Evolutionary conservation across 2,113 vertebrate species (phyloP), one percentile per base, ranked within the genome.

Genomic region (Malurus cyaneus): DNA sequence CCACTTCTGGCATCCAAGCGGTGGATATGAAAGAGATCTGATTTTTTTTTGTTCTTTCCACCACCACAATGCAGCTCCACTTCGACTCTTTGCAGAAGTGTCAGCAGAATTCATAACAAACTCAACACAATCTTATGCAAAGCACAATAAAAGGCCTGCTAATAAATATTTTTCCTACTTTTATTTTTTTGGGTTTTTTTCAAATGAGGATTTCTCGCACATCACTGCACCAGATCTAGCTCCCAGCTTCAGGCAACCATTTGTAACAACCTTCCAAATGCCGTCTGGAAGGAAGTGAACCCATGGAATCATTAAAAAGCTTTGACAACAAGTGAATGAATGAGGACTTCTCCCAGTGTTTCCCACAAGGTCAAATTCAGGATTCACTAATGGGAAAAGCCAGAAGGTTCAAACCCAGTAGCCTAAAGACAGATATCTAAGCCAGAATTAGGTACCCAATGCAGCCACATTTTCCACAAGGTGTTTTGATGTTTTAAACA

Each of bases 1-100:
- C 66, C 85, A 85, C 88, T 95, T 97, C 96, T 97, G 95, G 87
- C 92, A 95, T 96, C 96, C 92, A 96, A 78, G 59, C 46, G 87
- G 60, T 77, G 49, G 79, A 93, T 92, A 93, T 91, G 82, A 95
- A 98, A 95, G 79, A 95, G 85, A 93, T 80, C 93, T 95, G 89
- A 88, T 50, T 41, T 88, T 78, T 86, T 86, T 70, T 42, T n/a
- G n/a, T 86, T 84, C 72, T 44, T 44, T 44, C 82, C 53, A 71
- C 52, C 42, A 90, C 60, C 52, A 95, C 82, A 88, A 82, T 69
- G 57, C 69, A 92, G 52, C 29, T 59, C 79, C 31, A 13, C 74
- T 96, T 92, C 32, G 41, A 96, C 54, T 97, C 69, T 62, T 84
- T 36, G 18, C 50, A 72, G 66, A 61, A 73, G 36, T 67, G 65